Base-by-base conservation (phyloP, 1,140 invertebrate species). In the Calliopsis andreniformis region DNA sequence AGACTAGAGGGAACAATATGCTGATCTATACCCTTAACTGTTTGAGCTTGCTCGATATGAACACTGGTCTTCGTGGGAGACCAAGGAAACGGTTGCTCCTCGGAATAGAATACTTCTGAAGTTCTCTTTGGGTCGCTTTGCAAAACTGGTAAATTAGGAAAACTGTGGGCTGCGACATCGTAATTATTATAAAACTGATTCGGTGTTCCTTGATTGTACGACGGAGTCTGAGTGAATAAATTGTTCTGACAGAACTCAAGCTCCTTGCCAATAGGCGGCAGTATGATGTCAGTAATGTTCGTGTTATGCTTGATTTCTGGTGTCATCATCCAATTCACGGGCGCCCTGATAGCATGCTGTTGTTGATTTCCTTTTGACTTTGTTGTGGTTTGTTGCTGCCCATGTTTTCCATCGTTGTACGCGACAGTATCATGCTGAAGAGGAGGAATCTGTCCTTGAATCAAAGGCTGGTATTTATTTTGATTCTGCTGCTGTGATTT, bases 261-360 rank as follows among this genome's bases (percentile, higher is more conserved):
- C 39, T 92, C 91, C 56, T 92, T 92, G 1, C 90, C 91, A 23
- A 92, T 91, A 0, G 91, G 90, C 8, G 91, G 91, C 14, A 92
- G 72, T 66, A 92, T 88, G 23, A 92, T 89, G 28, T 91, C 91
- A 0, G 90, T 61, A 1, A 89, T 88, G 47, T 90, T 90, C 0
- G 80, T 12, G 51, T 90, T 91, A 73, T 92, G 90, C 51, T 91
- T 92, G 3, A 92, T 88, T 72, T 93, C 93, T 2, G 93, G 93
- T 1, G 93, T 93, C 82, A 94, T 94, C 94, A 94, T 94, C 94
- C 94, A 94, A 78, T 94, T 94, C 0, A 95, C 93, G 0, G 93
- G 92, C 3, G 92, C 90, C 75, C 91, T 90, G 3, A 87, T 81
- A 0, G 87, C 49, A 4, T 89, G 42, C 84, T 87, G 39, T 59